phyloP scores from a whole-genome alignment of 2,797 vertebrate species.

The Odontamblyopus lacepedii region DNA sequence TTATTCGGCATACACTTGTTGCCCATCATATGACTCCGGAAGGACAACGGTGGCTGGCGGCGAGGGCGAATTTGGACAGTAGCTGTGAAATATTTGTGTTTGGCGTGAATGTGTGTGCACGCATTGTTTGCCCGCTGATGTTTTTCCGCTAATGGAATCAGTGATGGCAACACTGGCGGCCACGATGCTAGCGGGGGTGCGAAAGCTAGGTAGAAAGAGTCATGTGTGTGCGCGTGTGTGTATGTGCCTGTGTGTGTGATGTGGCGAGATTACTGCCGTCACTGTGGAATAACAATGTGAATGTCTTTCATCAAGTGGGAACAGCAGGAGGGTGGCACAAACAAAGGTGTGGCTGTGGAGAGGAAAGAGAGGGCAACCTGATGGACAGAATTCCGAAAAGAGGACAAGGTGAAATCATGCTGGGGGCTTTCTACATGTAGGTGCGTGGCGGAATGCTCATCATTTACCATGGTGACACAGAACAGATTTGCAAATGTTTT shows the following conservation, averaged over 20 bases:
- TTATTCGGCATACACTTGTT: constrained; percentile 16
- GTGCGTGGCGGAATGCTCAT: too few species aligned
- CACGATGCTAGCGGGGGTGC: constrained; percentile 73
- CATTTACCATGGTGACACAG: too few species aligned
- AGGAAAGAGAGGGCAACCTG: neutral
- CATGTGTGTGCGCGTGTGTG: constrained; percentile 23
- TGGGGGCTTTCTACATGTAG: too few species aligned
- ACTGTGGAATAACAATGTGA: constrained; percentile 56
- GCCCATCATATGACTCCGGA: neutral
- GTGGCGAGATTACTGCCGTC: constrained; percentile 36
- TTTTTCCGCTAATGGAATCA: constrained; percentile 65
- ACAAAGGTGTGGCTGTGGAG: constrained; percentile 28
- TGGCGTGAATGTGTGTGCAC: constrained; percentile 25
- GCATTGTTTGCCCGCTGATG: constrained; percentile 36
- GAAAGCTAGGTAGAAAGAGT: constrained; percentile 48
- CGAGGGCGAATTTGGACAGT: constrained; percentile 10
- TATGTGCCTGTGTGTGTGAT: constrained; percentile 23
- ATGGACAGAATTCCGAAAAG: constrained; percentile 10
- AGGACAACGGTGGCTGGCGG: constrained; percentile 26
- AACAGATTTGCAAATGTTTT: too few species aligned
- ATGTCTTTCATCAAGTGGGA: constrained; percentile 55
- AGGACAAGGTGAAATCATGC: neutral
- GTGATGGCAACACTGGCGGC: constrained; percentile 56
- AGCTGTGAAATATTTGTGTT: constrained; percentile 32
- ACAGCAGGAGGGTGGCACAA: constrained; percentile 51